Percentiles rank a stretch among this genome's conserved stretches.
Evolutionary conservation across 2,888 invertebrate species (phyloP).

Genomic region (Kuschelorhynchus macadamiae): DNA sequence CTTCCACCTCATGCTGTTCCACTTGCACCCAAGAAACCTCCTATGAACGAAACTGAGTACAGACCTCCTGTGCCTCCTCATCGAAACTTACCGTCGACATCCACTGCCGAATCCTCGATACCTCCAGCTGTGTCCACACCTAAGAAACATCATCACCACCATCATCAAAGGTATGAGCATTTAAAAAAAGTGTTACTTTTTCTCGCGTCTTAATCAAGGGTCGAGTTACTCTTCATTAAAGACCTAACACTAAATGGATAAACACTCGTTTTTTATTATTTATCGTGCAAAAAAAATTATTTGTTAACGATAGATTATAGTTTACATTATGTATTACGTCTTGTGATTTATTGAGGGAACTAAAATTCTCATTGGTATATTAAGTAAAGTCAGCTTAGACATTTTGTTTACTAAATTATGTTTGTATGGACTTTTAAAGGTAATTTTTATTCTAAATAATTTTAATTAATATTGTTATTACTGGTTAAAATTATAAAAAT

Average conservation of each 20-base stretch:
- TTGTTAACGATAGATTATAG: no score
- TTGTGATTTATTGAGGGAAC: no score
- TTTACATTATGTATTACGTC: no score
- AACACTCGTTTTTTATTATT: not conserved
- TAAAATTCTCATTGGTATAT: no score
- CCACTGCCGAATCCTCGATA: slow-evolving; percentile 67
- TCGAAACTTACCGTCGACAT: slow-evolving; percentile 73
- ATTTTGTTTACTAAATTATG: no score
- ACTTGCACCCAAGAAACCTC: slow-evolving; percentile 32
- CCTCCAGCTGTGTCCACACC: slow-evolving; percentile 51
- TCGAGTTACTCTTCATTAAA: not conserved
- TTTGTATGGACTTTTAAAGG: no score
- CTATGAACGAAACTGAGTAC: slow-evolving; percentile 74
- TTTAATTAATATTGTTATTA: no score
- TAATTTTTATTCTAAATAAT: no score
- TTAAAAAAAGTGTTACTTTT: not conserved
- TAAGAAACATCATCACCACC: slow-evolving; percentile 67
- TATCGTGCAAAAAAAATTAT: no score
- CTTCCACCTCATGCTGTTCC: slow-evolving; percentile 71
- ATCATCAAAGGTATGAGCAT: slow-evolving; percentile 58
- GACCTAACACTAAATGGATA: not conserved
- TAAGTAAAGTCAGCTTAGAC: no score
- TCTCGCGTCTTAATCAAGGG: not conserved
- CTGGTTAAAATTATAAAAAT: no score
- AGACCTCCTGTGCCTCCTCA: slow-evolving; percentile 92